Evolutionary conservation across 2,113 vertebrate genomes (phyloP).

Genomic region (Numenius arquata): DNA sequence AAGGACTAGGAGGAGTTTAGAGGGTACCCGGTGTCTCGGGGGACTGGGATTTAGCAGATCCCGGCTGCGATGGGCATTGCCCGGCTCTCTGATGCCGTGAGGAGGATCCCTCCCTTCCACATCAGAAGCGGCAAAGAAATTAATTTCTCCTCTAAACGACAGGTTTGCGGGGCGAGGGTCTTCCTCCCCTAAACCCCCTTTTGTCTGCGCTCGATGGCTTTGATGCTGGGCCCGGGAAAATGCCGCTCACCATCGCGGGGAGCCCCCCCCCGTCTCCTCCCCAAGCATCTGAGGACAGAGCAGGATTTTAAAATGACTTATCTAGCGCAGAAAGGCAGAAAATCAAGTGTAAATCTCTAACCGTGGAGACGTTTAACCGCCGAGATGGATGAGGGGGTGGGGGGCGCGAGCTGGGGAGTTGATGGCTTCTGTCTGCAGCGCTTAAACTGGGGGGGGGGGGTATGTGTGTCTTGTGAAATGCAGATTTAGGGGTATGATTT

Average conservation of each 20-base stretch:
- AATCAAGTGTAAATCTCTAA: conserved; percentile 27
- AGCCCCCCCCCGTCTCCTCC: neutral
- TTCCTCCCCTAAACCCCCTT: conserved; percentile 14
- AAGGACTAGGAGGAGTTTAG: neutral
- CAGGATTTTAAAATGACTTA: neutral
- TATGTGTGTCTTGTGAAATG: neutral
- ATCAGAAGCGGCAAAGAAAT: neutral
- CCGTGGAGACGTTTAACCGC: neutral
- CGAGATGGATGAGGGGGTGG: accelerated
- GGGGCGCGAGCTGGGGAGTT: neutral
- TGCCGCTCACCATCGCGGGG: neutral
- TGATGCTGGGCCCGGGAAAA: conserved; percentile 1
- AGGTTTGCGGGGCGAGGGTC: neutral
- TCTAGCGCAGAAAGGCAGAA: conserved; percentile 18
- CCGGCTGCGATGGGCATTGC: neutral
- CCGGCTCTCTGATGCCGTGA: neutral
- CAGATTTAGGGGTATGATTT: neutral
- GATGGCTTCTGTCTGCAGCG: neutral
- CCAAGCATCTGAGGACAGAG: neutral
- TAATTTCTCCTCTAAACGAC: neutral
- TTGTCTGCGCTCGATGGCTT: neutral
- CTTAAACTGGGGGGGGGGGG: neutral
- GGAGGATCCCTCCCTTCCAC: neutral
- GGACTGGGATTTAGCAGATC: conserved; percentile 39
- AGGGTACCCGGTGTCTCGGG: neutral